Base-by-base conservation (phyloP, 2,113 vertebrate species). In the Gnathonemus echidnorhynchus region DNA sequence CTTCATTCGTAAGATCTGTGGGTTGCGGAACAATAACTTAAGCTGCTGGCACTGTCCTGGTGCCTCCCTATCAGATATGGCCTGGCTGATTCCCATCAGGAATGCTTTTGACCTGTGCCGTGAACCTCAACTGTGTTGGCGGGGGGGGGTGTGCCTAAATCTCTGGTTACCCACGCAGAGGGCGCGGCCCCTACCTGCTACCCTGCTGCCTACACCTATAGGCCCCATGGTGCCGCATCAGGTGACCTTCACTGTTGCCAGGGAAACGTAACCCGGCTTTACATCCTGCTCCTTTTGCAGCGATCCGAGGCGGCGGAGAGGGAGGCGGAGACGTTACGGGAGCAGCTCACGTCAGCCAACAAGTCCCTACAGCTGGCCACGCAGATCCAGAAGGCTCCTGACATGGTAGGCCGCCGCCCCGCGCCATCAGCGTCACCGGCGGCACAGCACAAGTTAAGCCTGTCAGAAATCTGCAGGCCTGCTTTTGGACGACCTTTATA, bases 181-280 rank as follows among this genome's bases (percentile, higher is more conserved):
- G 85, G 24, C n/a, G 5, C 5, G 46, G 39, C 48, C 85, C 31
- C 53, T 62, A 24, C 19, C 35, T 19, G 15, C 15, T 84, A 35
- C 5, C 13, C 70, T 39, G 31, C 31, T 7, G 15, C 31, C 70
- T 17, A 39, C 35, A 80, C 35, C 35, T 39, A 42, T 80, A 19
- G 31, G 74, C 35, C 74, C 15, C 31, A 2, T 42, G 13, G 15
- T 80, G 74, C 31, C 8, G 13, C 74, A 80, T 35, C 74, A 80
- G 74, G 74, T 80, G 74, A 19, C 17, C 35, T 96, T 94, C 96
- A 96, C 96, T 96, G 96, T 95, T 96, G 96, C 62, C 62, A 42
- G 96, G 96, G 96, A 97, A 96, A 96, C 96, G 96, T 96, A 96
- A 96, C 96, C 96, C 95, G 96, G 96, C 96, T 97, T 95, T 96